Base-by-base conservation (phyloP, 1,140 invertebrate genomes). In the Lanistes nyassanus region DNA sequence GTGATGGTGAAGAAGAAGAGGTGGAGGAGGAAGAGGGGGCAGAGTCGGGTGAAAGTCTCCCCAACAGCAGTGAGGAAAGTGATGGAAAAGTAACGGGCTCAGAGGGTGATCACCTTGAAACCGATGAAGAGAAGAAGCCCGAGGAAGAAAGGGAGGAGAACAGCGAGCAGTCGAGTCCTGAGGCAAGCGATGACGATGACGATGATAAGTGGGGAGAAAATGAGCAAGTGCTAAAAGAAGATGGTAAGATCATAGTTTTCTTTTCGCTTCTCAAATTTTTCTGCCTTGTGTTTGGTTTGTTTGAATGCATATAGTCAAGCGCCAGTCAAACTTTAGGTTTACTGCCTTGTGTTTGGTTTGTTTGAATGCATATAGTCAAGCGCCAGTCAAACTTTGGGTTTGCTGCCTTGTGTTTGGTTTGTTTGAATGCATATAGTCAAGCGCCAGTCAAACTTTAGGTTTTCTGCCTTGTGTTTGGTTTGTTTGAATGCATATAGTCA, bases 201-300 rank as follows among this genome's bases (percentile, higher is more conserved):
- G 67, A 81, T 65, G 81, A 51, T 66, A 76, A 68, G 66, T 71
- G 77, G 72, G 82, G 74, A 68, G 78, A 71, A 80, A 86, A 79
- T 64, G 82, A 85, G 73, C 70, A 72, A 23, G 36, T 60, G 19
- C 34, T 87, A 86, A 83, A 86, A 87, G 77, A 88, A 89, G 79
- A 80, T 82, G 73, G 75, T 79, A 26, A 65, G 60, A 36, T 36
- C 16, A 19, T 3, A 21, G 29, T 29, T 39, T 56, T n/a, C 36
- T 13, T 9, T 70, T 53, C 13, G 6, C 13, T 42, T 42, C 13
- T 7, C 6, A 42, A 47, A 47, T 47, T 16, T 47, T 47, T 47
- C n/a, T n/a, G n/a, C n/a, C n/a, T n/a, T n/a, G n/a, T n/a, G n/a
- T n/a, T n/a, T n/a, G n/a, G n/a, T n/a, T n/a, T n/a, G n/a, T n/a